phyloP scores from a whole-genome alignment of 2,888 invertebrate species.

The Eupithecia dodoneata region DNA sequence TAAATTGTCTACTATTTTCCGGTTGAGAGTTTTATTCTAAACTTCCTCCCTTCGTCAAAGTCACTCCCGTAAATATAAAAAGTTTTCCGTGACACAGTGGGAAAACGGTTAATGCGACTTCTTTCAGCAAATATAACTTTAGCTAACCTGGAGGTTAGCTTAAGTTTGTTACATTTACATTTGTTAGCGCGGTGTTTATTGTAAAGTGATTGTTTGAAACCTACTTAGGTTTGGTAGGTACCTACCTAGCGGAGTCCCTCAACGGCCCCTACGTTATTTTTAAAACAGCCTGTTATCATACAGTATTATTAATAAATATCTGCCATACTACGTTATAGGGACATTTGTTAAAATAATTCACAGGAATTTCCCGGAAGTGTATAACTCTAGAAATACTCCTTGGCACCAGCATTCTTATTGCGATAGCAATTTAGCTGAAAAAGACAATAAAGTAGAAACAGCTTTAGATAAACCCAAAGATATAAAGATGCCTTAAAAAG shows the following conservation, averaged over 20 bases:
- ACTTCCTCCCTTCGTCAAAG: constrained; percentile 75
- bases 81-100: constrained; percentile 52
- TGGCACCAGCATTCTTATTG: neutral
- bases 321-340: no score
- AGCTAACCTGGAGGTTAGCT: neutral
- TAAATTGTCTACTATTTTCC: constrained; percentile 57
- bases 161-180: neutral
- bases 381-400: neutral
- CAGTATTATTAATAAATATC: no score
- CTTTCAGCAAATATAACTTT: neutral
- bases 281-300: neutral
- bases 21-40: constrained; percentile 64
- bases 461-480: neutral
- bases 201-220: neutral
- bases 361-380: neutral
- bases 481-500: neutral
- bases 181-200: neutral
- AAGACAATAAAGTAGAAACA: neutral
- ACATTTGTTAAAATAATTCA: neutral
- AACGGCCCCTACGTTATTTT: neutral
- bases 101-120: constrained; percentile 52
- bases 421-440: neutral
- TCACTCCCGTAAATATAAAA: constrained; percentile 73
- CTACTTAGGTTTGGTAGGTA: neutral
- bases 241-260: neutral